Conservation (phyloP, 2,797 vertebrate genomes). For the Taeniopygia guttata region DNA sequence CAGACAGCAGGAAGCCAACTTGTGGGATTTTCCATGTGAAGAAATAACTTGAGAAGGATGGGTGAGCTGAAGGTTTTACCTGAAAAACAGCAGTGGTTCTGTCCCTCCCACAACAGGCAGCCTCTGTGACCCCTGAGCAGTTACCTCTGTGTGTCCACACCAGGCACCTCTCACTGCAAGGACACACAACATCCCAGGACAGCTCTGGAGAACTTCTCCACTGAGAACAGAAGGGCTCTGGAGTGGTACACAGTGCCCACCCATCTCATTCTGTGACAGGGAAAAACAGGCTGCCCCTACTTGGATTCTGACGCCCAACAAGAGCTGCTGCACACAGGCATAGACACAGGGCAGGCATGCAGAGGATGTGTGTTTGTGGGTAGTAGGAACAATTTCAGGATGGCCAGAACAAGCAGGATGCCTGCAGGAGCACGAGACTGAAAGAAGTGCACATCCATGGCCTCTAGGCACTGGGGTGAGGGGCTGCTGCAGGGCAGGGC, state of each 20-base stretch:
- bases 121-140: rapidly evolving
- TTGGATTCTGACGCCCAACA: not conserved
- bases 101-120: not conserved
- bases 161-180: not conserved
- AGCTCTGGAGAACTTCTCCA: not conserved
- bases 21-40: not conserved
- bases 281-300: not conserved
- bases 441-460: not conserved
- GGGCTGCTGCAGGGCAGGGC: not conserved
- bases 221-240: not conserved
- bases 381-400: not conserved
- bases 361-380: not conserved
- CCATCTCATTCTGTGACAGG: not conserved
- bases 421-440: not conserved
- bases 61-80: not conserved
- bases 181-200: not conserved
- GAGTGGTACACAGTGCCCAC: not conserved
- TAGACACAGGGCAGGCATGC: rapidly evolving
- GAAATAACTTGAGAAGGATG: not conserved
- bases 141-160: not conserved
- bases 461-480: not conserved
- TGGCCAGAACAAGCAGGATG: not conserved
- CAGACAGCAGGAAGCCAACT: not conserved
- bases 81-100: not conserved
- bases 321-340: not conserved